Evolutionary conservation across 2,113 vertebrate genomes (phyloP), one percentile per base, ranked within the genome.

Genomic region (Podocnemis expansa): DNA sequence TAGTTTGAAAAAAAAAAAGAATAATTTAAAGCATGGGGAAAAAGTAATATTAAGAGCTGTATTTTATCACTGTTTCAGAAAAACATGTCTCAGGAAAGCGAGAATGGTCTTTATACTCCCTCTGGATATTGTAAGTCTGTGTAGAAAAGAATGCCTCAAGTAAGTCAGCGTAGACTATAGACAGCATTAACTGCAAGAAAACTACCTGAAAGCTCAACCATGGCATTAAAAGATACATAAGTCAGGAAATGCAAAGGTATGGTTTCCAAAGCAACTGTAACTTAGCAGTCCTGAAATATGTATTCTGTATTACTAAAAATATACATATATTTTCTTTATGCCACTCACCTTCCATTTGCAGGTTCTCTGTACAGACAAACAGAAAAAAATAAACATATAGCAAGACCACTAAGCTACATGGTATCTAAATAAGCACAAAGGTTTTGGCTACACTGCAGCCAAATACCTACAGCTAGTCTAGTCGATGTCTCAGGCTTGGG

Each of bases 1-100:
- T 13, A 27, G 43, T 78, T 82, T 41, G 24, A 38, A n/a, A 90
- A 78, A 87, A n/a, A 90, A 78, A 87, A 45, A 52, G 45, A 78
- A 54, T 52, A 17, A 84, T 12, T 78, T 81, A n/a, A 52, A 16
- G 49, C 2, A 17, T 19, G 63, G 63, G 12, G 43, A 51, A 87
- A 78, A 76, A n/a, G 11, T 43, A n/a, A 76, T 76, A 25, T 84
- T 41, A 41, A 76, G 24, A 25, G 38, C 41, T 45, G 73, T 25
- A 25, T 34, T 78, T 34, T 38, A 3, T 60, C 49, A 76, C 38
- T 55, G 25, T 21, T 73, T 80, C 63, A 67, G n/a, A 63, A 47
- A 83, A 91, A 80, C 49, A 80, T 38, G 79, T 54, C 45, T 89
- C 43, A 75, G 24, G 4, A 79, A 80, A 43, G 3, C 38, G 4